Percentiles rank a stretch among this genome's conserved stretches.
Evolutionary conservation across 2,113 vertebrate genomes (phyloP).

Genomic region (Aepyceros melampus): DNA sequence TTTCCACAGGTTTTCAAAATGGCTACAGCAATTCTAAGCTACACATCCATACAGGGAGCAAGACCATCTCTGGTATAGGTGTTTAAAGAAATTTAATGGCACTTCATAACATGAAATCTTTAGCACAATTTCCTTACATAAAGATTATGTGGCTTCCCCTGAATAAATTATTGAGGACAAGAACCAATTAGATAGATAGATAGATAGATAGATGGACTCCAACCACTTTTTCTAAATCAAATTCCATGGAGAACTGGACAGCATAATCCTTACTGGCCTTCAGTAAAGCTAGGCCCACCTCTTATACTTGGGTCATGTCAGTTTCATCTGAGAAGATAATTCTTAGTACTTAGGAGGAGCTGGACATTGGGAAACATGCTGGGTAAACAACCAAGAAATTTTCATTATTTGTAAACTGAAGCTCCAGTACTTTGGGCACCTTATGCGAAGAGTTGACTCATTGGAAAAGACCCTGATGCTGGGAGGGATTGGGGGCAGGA

Average conservation of each 20-base stretch:
- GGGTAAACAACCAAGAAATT: not conserved
- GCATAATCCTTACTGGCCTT: not conserved
- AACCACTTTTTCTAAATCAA: not conserved
- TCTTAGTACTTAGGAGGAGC: not conserved
- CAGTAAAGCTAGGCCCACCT: not conserved
- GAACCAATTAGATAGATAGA: rapidly evolving
- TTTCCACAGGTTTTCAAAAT: not conserved
- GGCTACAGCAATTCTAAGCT: not conserved
- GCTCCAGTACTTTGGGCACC: too few relatives aligned
- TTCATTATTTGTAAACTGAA: not conserved
- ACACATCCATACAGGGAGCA: not conserved
- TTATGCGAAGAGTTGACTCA: too few relatives aligned
- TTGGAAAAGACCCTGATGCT: too few relatives aligned
- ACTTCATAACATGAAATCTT: not conserved
- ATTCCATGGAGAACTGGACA: not conserved
- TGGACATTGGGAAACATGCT: not conserved
- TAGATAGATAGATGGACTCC: not conserved
- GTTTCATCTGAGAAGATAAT: not conserved
- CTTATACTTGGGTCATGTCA: not conserved
- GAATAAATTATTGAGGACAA: not conserved
- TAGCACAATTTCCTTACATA: not conserved
- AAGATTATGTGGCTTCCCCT: not conserved
- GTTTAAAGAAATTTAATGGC: not conserved
- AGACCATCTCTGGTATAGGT: not conserved
- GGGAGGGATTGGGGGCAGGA: too few relatives aligned